phyloP scores from a whole-genome alignment of 2,888 invertebrate species.

The Synergus laeviventris region DNA sequence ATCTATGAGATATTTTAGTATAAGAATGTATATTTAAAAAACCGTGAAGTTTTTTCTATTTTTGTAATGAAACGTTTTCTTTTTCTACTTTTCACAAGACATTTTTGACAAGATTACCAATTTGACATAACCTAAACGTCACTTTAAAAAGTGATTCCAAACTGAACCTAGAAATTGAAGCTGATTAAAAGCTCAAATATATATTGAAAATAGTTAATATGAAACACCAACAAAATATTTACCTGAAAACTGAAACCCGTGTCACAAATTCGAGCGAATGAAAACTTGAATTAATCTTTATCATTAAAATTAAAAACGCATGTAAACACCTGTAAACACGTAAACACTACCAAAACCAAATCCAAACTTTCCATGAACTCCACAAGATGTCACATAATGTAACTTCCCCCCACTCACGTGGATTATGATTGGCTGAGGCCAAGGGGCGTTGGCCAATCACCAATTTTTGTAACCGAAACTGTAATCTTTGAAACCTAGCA shows the following conservation, averaged over 20 bases:
- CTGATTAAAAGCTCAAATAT: not conserved
- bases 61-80: not conserved
- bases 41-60: not conserved
- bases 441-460: conserved; percentile 60
- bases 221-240: not conserved
- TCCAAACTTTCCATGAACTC: not conserved
- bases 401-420: not conserved
- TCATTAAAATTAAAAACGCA: conserved; percentile 27
- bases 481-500: conserved; percentile 69
- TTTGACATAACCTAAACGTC: conserved; percentile 7
- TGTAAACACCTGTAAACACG: not conserved
- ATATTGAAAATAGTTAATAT: not conserved
- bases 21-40: not conserved
- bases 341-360: not conserved
- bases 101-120: not conserved
- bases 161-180: not conserved
- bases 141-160: not conserved
- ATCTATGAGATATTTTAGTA: not conserved
- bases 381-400: not conserved
- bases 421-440: conserved; percentile 24
- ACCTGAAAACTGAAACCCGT: not conserved
- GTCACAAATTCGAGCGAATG: not conserved
- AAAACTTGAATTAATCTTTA: conserved; percentile 3
- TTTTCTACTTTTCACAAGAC: not conserved
- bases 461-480: conserved; percentile 60